These are phyloP conservation scores for Pteria penguin DNA, from an alignment of 2,888 invertebrate species.

Conservation along the genomic window DNA sequence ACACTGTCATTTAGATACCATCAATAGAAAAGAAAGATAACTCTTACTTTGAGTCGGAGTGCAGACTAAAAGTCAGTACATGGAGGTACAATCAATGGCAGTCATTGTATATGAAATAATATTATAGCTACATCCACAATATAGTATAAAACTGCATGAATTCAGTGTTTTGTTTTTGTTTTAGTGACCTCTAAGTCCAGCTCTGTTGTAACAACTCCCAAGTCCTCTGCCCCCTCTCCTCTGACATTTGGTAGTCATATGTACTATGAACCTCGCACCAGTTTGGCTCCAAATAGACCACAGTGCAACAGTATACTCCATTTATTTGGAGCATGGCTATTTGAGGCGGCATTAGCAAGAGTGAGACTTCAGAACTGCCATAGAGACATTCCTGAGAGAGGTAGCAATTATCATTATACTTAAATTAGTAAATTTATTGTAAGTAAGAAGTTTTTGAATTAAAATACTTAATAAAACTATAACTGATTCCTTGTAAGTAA, in stretches of 20 bases:
- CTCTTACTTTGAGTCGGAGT: no score
- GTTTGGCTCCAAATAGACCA: slow-evolving; percentile 83
- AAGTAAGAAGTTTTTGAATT: no score
- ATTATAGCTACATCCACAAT: not conserved
- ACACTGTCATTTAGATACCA: no score
- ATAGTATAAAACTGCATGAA: no score
- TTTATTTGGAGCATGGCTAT: slow-evolving; percentile 97
- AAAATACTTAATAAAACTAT: no score
- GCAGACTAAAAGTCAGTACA: no score
- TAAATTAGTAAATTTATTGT: no score
- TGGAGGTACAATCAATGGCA: no score
- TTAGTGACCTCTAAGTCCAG: slow-evolving; percentile 31
- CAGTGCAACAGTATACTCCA: slow-evolving; percentile 97
- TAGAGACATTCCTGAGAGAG: slow-evolving; percentile 65
- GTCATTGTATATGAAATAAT: no score
- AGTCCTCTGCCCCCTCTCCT: slow-evolving; percentile 58
- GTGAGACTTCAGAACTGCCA: slow-evolving; percentile 82
- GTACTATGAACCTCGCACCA: slow-evolving; percentile 68
- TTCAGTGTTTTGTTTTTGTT: not conserved
- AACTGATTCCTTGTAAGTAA: no score
- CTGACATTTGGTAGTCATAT: slow-evolving; percentile 83
- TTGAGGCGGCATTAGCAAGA: slow-evolving; percentile 96
- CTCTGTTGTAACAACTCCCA: slow-evolving; percentile 43
- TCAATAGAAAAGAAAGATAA: no score
- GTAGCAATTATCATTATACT: slow-evolving; percentile 54